Base-by-base conservation (phyloP, 2,113 vertebrate species). In the Mellivora capensis region DNA sequence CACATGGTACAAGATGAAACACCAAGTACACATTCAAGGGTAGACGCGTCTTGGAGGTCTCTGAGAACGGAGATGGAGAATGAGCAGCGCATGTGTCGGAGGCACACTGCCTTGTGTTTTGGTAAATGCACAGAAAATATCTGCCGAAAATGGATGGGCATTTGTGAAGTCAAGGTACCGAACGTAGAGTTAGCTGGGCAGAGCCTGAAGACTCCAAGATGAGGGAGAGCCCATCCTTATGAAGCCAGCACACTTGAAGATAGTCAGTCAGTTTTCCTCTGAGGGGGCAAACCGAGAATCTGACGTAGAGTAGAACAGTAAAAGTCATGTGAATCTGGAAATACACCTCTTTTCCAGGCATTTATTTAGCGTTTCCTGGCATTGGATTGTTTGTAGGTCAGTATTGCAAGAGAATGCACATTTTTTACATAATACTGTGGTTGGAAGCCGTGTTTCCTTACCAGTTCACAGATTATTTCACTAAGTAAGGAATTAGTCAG, bases 341-440 rank as follows among this genome's bases (percentile, higher is more conserved):
- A 72, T 57, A 59, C 74, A 87, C 69, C 64, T 89, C 81, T 47
- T 71, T 96, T 96, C 95, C 94, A 81, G 72, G 72, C 81, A 93
- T 85, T 93, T 88, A 31, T 91, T 97, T 89, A 29, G 86, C 52
- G 59, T 74, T 98, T 98, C 96, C 96, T 95, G 83, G 77, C 94
- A 94, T n/a, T 91, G 59, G 59, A 72, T 93, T 85, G 57, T 86
- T 92, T 87, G 20, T 67, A 64, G 80, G 74, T 80, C 80, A 85
- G 84, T 69, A 83, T 91, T 97, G 84, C 94, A 98, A 87, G 91
- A 96, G 52, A 94, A 93, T 37, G 39, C 69, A 84, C 52, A 89
- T 31, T 90, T 96, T 87, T 90, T 91, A 67, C 87, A 44, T 88
- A 91, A 90, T 72, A 47, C 39, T 90, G 44, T 87, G 37, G 85